phyloP scores from a whole-genome alignment of 1,140 invertebrate species.

The Sycophaga agraensis region DNA sequence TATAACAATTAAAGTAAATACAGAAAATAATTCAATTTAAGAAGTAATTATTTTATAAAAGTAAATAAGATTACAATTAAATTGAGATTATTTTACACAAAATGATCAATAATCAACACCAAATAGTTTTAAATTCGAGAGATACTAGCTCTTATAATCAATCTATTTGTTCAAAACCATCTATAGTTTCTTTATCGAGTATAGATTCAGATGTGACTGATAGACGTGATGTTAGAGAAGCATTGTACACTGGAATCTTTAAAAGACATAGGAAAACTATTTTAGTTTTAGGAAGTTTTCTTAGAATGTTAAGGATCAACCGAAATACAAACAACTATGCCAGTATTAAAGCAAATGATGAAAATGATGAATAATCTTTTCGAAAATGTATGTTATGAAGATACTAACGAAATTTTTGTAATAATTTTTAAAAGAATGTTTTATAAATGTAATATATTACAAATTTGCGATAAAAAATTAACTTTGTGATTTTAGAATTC shows the following conservation, averaged over 20 bases:
- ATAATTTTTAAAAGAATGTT: too few relatives aligned
- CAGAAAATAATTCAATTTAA: too few relatives aligned
- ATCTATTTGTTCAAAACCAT: slow-evolving; percentile 50
- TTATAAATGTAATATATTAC: too few relatives aligned
- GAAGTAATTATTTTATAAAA: too few relatives aligned
- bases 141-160: slow-evolving; percentile 48
- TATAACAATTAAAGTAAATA: too few relatives aligned
- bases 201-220: slow-evolving; percentile 66
- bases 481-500: too few relatives aligned
- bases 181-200: slow-evolving; percentile 53
- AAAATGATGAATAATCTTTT: slow-evolving; percentile 51
- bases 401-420: too few relatives aligned
- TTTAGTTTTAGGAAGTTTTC: slow-evolving; percentile 75
- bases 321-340: slow-evolving; percentile 77
- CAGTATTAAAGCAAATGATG: slow-evolving; percentile 67
- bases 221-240: slow-evolving; percentile 72
- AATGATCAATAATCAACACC: slow-evolving; percentile 55
- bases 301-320: slow-evolving; percentile 74
- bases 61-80: too few relatives aligned
- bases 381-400: too few relatives aligned
- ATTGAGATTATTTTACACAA: slow-evolving; percentile 24
- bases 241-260: slow-evolving; percentile 79
- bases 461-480: too few relatives aligned
- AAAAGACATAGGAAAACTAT: slow-evolving; percentile 77
- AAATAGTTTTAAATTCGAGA: slow-evolving; percentile 45